Evolutionary conservation across 2,113 vertebrate genomes (phyloP), one percentile per base, ranked within the genome.

Genomic region (Madoqua kirkii): DNA sequence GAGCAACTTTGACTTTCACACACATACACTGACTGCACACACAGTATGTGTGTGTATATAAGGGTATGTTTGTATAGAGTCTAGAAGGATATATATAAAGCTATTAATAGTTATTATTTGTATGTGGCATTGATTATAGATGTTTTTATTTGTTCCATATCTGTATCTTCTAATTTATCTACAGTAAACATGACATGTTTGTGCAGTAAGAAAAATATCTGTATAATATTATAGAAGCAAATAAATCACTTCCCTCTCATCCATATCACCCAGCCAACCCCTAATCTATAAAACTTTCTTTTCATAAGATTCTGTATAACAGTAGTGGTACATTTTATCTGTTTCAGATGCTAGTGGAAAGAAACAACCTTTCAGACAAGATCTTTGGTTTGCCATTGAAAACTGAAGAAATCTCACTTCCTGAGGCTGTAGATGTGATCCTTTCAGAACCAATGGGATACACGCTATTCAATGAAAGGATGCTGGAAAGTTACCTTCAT

Each of bases 371-470:
- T 96, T 99, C 98, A 40, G 99, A 99, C 89, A 99, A 98, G 87
- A 99, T 99, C 91, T 97, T 78, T 45, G 98, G 99, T 92, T 91
- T 99, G 36, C 93, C 97, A 71, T 99, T 99, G 79, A 98, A 99
- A 97, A 98, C 98, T 85, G 99, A 99, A 79, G 98, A 99, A 91
- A 93, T 99, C 83, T 98, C 87, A 45, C 98, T 99, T 76, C 99
- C 99, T 5, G 98, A 99, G 92, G 90, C 96, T 78, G 98, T 99
- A 83, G 99, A 99, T 82, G 64, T 99, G 95, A 98, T 99, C 40
- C 92, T 99, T 98, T 99, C 99, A 9, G 99, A 99, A 98, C 99
- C 99, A 0, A 99, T 99, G 96, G 99, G 99, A 82, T 99, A 99
- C 94, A 98, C 99, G 99, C 98, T 99, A 89, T 99, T 99, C 84